Evolutionary conservation across 1,140 invertebrate genomes (phyloP).

Genomic region (Chironomus striatipennis): DNA sequence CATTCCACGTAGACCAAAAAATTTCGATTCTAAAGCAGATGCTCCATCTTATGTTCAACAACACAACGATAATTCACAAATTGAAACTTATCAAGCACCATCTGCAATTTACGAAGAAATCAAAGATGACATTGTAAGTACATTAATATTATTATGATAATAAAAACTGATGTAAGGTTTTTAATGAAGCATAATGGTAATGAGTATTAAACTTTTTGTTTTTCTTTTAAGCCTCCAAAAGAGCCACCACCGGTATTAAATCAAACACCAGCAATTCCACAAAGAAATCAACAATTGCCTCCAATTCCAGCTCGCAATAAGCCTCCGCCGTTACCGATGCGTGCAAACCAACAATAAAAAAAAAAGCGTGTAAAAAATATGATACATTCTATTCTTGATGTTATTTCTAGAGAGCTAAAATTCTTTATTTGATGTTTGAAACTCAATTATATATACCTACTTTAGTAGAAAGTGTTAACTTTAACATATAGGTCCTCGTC

Average conservation of each 20-base stretch:
- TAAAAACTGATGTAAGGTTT: too few species aligned
- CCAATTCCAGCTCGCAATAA: slow-evolving; percentile 56
- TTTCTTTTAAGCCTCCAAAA: slow-evolving; percentile 31
- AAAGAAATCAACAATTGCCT: slow-evolving; percentile 53
- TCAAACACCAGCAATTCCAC: slow-evolving; percentile 51
- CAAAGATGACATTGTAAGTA: slow-evolving; percentile 39
- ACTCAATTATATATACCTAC: too few species aligned
- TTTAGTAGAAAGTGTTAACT: too few species aligned
- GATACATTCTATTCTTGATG: neutral
- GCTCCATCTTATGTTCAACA: slow-evolving; percentile 30
- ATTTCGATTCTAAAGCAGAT: slow-evolving; percentile 31
- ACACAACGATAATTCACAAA: slow-evolving; percentile 28
- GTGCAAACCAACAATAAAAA: slow-evolving; percentile 41
- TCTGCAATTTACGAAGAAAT: slow-evolving; percentile 49
- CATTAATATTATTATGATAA: too few species aligned
- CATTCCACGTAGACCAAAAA: slow-evolving; percentile 31
- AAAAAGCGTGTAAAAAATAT: too few species aligned
- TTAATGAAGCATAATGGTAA: neutral
- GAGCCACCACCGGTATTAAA: slow-evolving; percentile 40
- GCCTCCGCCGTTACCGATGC: slow-evolving; percentile 62
- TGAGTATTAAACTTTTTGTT: neutral
- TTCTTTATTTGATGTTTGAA: too few species aligned
- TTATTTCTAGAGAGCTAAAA: neutral
- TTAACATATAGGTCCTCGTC: too few species aligned
- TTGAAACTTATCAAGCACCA: slow-evolving; percentile 22